Evolutionary conservation across 2,888 invertebrate species (phyloP).

Genomic region (Sarcophaga rosellei): DNA sequence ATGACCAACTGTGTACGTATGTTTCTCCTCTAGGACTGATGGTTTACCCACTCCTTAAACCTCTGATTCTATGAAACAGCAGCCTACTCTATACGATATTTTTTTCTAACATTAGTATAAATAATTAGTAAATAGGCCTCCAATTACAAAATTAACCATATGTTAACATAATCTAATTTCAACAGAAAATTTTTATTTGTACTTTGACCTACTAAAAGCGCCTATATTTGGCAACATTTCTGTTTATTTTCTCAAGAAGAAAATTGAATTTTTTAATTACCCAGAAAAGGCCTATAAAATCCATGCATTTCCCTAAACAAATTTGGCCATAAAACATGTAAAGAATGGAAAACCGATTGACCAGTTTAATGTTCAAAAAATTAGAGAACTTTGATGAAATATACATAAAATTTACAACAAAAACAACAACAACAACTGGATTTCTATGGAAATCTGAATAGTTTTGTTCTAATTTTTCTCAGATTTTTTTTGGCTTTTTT

Average conservation of each 20-base stretch:
- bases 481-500: constrained; percentile 1
- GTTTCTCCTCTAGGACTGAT: no score
- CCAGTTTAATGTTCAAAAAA: background rate
- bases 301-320: constrained; percentile 8
- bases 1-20: no score
- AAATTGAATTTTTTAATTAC: background rate
- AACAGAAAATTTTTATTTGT: no score
- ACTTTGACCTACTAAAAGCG: constrained; percentile 8
- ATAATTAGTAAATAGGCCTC: no score
- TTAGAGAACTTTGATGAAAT: background rate
- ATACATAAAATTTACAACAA: background rate
- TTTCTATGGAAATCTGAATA: constrained; percentile 9
- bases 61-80: no score
- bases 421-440: background rate
- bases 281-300: no score
- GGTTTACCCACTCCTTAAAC: no score
- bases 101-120: no score
- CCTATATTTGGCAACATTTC: background rate
- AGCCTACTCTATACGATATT: no score
- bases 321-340: constrained; percentile 1
- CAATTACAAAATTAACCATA: no score
- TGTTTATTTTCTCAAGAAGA: constrained; percentile 8
- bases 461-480: constrained; percentile 6
- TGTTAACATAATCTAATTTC: no score
- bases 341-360: constrained; percentile 18